These are phyloP conservation scores for Stenotaenia linearis DNA, from an alignment of 2,888 invertebrate genomes.

Conservation along the genomic window DNA sequence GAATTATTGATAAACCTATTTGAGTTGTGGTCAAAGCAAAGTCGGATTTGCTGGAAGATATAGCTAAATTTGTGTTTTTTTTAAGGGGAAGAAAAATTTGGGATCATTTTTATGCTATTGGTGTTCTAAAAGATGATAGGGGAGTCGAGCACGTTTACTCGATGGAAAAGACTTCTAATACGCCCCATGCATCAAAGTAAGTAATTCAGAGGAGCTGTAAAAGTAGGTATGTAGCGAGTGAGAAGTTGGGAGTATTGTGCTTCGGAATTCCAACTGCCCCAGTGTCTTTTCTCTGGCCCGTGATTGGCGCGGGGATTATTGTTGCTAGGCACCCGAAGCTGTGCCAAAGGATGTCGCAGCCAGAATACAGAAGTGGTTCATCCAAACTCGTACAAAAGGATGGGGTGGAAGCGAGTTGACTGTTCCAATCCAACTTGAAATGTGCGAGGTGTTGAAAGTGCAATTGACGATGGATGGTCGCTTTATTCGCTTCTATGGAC, in stretches of 20 bases:
- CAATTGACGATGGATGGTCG: slow-evolving; percentile 6
- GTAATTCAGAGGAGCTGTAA: slow-evolving; percentile 10
- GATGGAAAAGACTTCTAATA: slow-evolving; percentile 13
- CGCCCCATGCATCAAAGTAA: slow-evolving; percentile 19
- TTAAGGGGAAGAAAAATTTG: not conserved
- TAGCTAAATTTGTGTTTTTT: not conserved
- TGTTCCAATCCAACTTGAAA: slow-evolving; percentile 7
- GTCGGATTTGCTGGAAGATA: not conserved
- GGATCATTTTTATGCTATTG: slow-evolving; percentile 1
- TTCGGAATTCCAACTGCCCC: not conserved
- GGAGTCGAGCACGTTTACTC: slow-evolving; percentile 10
- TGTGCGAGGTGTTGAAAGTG: slow-evolving; percentile 15
- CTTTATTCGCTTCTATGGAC: not conserved
- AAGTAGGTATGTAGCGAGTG: not conserved
- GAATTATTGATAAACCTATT: not conserved
- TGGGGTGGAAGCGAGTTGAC: not conserved
- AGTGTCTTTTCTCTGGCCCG: not conserved
- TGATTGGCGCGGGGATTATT: slow-evolving; percentile 22
- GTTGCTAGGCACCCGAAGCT: not conserved
- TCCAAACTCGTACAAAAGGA: not conserved
- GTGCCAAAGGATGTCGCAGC: not conserved
- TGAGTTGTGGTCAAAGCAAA: not conserved
- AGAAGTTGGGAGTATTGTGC: slow-evolving; percentile 1
- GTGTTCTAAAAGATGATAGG: not conserved
- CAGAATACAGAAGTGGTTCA: slow-evolving; percentile 22